Percentiles rank a stretch among this genome's conserved stretches.
Evolutionary conservation across 2,888 invertebrate genomes (phyloP).

Genomic region (Rhogogaster chlorosoma): DNA sequence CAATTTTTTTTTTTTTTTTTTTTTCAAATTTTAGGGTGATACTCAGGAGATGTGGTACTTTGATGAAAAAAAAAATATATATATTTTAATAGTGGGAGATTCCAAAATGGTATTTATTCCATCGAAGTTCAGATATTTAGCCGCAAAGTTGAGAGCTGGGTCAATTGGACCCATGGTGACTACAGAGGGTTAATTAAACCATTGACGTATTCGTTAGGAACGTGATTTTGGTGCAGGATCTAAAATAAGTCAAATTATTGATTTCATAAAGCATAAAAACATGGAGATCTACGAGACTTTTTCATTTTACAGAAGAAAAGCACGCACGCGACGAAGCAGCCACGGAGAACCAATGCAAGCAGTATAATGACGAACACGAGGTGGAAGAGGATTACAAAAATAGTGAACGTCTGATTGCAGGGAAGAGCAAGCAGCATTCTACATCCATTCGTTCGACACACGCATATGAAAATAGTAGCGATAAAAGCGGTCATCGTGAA

Average conservation of each 20-base stretch:
- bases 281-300: neutral
- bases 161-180: no score
- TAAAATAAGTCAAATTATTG: neutral
- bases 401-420: constrained; percentile 2
- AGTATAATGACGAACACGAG: constrained; percentile 44
- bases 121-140: no score
- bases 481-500: constrained; percentile 2
- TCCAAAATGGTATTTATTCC: no score
- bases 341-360: constrained; percentile 69
- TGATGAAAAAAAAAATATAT: no score
- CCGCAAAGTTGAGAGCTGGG: no score
- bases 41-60: no score
- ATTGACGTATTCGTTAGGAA: neutral
- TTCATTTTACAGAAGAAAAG: constrained; percentile 69
- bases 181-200: no score
- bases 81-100: no score
- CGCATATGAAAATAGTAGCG: neutral
- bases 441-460: constrained; percentile 4
- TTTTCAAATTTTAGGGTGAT: no score
- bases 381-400: constrained; percentile 25
- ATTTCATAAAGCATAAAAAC: neutral
- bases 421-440: constrained; percentile 20
- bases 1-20: no score
- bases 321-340: constrained; percentile 75
- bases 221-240: neutral